Percentiles rank a stretch among this genome's conserved stretches.
phyloP scores from a whole-genome alignment of 2,113 vertebrate genomes.

The Ptyas mucosa region DNA sequence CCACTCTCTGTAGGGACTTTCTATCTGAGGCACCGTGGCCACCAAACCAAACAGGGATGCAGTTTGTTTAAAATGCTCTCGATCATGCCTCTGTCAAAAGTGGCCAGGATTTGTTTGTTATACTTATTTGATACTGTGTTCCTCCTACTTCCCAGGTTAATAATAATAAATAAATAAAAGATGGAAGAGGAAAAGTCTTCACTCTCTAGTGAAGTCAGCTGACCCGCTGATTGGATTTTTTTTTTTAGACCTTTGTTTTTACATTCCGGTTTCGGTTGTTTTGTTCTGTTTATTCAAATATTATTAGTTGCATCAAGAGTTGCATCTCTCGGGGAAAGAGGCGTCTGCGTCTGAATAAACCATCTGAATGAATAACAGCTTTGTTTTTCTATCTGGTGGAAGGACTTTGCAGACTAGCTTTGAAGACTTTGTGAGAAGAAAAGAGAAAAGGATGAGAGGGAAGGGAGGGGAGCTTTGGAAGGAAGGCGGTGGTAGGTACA shows the following conservation, averaged over 20 bases:
- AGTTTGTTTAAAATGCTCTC: too few species aligned
- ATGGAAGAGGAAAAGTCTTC: neutral
- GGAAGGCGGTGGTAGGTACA: too few species aligned
- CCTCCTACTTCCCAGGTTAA: neutral
- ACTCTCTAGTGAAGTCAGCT: neutral
- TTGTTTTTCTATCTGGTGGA: neutral
- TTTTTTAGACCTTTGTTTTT: neutral
- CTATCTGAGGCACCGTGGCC: too few species aligned
- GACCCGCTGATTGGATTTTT: neutral
- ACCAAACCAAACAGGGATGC: too few species aligned
- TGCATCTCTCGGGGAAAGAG: neutral
- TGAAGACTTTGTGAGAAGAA: neutral
- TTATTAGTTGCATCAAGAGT: neutral
- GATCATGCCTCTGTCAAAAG: too few species aligned
- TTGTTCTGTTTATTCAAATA: neutral
- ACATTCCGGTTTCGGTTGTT: neutral
- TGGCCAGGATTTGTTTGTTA: too few species aligned
- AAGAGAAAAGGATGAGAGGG: neutral
- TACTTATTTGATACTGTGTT: too few species aligned
- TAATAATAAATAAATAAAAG: neutral
- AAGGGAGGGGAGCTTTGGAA: neutral
- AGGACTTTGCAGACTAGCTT: neutral
- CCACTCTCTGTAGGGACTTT: too few species aligned
- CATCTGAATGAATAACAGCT: neutral
- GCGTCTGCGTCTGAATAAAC: neutral